Evolutionary conservation across 2,113 vertebrate species (phyloP), one percentile per base, ranked within the genome.

Genomic region (Myotis yumanensis): DNA sequence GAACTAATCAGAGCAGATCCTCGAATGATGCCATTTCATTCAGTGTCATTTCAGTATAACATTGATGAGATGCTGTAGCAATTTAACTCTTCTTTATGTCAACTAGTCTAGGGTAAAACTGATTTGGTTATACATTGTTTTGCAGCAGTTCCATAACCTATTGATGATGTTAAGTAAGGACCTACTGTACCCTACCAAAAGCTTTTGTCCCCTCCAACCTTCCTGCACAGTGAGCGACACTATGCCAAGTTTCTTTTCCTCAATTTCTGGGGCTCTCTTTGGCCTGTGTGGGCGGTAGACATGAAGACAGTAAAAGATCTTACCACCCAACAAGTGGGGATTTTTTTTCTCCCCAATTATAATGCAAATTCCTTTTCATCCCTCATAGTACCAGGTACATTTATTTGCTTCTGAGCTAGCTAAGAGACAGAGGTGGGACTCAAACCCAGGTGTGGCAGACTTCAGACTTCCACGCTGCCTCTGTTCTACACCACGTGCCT

Each of bases 1-100:
- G 48, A 68, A 57, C 35, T 85, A 62, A 86, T 88, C 76, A 79
- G 76, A 76, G 18, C 18, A 52, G 30, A 48, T 77, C 46, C 75
- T 57, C 7, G 1, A 15, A 28, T 57, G 40, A 28, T 11, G 14
- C 35, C 52, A 28, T 25, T 37, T 80, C 7, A 7, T 37, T 80
- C 52, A 28, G 22, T 4, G 4, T 59, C 52, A 17, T 81, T 40
- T 40, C n/a, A 37, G 37, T 11, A 16, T 17, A 28, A 59, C 52
- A 16, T 6, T 40, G 77, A 40, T 28, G 52, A 81, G 52, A 57
- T 6, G 77, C 52, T 28, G 23, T 28, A 23, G 77, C n/a, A 40
- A 40, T 54, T 6, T 28, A 11, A 59, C n/a, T 40, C 35, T 40
- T 28, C 22, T 40, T 23, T 40, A 28, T 8, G 3, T 59, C 77